Conservation (phyloP, 2,797 vertebrate genomes). For the Microctenopoma steveboyesi region DNA sequence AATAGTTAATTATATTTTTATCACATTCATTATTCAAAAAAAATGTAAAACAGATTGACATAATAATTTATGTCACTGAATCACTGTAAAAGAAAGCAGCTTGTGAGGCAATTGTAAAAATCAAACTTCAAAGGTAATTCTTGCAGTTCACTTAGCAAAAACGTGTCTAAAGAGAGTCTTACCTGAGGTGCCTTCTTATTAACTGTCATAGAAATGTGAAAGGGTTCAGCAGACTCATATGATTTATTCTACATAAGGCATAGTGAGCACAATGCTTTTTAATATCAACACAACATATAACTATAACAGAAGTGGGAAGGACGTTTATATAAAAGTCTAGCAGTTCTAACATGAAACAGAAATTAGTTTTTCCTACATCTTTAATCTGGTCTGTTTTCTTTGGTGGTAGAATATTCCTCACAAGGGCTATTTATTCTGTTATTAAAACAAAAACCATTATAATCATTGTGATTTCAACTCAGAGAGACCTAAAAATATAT, state of each 20-base stretch:
- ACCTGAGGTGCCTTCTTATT: slow-evolving; percentile 3
- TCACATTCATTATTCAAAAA: not conserved
- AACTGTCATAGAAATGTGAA: slow-evolving; percentile 1
- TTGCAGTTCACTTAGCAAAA: slow-evolving; percentile 4
- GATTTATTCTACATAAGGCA: slow-evolving; percentile 1
- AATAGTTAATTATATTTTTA: not conserved
- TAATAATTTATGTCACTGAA: not conserved
- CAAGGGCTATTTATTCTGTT: not conserved
- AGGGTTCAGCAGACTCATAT: not conserved
- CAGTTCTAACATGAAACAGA: no score
- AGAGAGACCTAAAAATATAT: not conserved
- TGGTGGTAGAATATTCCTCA: no score
- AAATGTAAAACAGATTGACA: not conserved
- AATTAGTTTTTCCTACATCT: no score
- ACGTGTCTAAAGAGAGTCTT: slow-evolving; percentile 15
- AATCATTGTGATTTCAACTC: not conserved
- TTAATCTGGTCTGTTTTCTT: not conserved
- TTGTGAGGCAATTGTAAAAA: slow-evolving; percentile 2
- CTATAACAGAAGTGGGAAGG: no score
- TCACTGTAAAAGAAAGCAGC: not conserved
- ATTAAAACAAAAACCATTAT: not conserved
- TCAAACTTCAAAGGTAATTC: slow-evolving; percentile 19
- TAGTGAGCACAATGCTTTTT: not conserved
- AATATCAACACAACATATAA: no score
- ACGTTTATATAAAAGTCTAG: no score